A percentile compares a stretch with the other conserved stretches of the same genome.
These are phyloP conservation scores for Xerus inauris DNA, from an alignment of 2,113 vertebrate genomes.

Conservation along the genomic window DNA sequence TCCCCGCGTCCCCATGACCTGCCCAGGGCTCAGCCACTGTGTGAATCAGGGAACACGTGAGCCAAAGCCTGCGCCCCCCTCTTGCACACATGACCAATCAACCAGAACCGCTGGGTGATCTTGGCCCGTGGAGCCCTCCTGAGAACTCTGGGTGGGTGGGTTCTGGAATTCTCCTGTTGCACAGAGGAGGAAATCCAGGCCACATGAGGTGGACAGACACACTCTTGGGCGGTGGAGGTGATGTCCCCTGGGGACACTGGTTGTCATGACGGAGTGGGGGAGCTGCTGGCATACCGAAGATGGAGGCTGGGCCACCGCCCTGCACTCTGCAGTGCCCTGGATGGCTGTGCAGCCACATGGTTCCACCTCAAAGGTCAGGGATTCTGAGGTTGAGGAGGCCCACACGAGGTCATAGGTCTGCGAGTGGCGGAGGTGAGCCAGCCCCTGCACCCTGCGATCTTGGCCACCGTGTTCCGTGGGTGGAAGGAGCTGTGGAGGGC, in stretches of 20 bases:
- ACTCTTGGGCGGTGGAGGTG: not conserved
- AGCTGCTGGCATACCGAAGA: fast-evolving
- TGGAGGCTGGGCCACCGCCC: not conserved
- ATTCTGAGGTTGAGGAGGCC: not conserved
- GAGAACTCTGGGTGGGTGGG: not conserved
- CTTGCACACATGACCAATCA: not conserved
- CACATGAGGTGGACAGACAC: not conserved
- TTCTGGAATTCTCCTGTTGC: not conserved
- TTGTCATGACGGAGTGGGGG: not conserved
- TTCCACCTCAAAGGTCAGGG: not conserved
- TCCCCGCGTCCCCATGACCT: not conserved
- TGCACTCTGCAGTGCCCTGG: not conserved
- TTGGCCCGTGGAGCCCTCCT: no score
- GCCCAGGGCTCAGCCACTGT: not conserved
- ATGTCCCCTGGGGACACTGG: not conserved
- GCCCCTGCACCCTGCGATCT: not conserved
- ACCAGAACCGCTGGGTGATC: no score
- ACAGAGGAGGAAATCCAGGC: not conserved
- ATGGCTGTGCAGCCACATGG: no score
- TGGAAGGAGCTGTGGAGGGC: fast-evolving
- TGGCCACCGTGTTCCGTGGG: not conserved
- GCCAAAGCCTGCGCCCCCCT: not conserved
- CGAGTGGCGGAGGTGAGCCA: not conserved
- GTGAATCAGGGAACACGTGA: not conserved
- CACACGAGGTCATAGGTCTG: not conserved